Evolutionary conservation across 2,888 invertebrate species (phyloP).

Genomic region (Hirtodrosophila trivittata): DNA sequence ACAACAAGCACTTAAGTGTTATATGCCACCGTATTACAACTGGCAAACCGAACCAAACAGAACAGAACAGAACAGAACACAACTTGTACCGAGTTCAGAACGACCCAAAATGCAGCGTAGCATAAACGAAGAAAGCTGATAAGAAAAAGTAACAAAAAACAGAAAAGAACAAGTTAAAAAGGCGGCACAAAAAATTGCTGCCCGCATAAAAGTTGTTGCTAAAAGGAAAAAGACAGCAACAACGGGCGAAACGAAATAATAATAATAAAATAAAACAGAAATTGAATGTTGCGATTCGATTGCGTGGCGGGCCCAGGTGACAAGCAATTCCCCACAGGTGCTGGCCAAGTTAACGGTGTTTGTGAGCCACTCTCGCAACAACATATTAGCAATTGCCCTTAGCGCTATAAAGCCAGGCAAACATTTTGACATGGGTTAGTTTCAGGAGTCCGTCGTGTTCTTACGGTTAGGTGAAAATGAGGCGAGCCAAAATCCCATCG

Average conservation of each 20-base stretch:
- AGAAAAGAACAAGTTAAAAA: slow-evolving; percentile 33
- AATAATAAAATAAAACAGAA: slow-evolving; percentile 57
- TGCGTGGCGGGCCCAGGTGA: slow-evolving; percentile 64
- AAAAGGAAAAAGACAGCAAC: slow-evolving; percentile 13
- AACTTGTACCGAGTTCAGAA: slow-evolving; percentile 22
- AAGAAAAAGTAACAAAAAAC: slow-evolving; percentile 51
- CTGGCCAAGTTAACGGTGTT: slow-evolving; percentile 31
- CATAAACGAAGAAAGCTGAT: slow-evolving; percentile 78
- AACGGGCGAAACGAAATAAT: slow-evolving; percentile 18
- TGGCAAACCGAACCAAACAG: slow-evolving; percentile 23
- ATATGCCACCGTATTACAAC: slow-evolving; percentile 78
- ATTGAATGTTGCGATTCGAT: slow-evolving; percentile 70
- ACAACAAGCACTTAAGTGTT: slow-evolving; percentile 79
- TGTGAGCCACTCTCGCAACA: slow-evolving; percentile 12
- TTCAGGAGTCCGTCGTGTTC: not conserved
- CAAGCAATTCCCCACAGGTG: slow-evolving; percentile 75
- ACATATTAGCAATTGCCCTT: slow-evolving; percentile 75
- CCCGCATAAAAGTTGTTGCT: slow-evolving; percentile 59
- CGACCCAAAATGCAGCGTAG: slow-evolving; percentile 66
- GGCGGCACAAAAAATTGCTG: slow-evolving; percentile 58
- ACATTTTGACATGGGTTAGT: slow-evolving; percentile 73
- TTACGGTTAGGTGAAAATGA: slow-evolving; percentile 65
- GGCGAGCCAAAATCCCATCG: slow-evolving; percentile 29
- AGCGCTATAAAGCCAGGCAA: slow-evolving; percentile 62
- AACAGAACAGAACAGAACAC: slow-evolving; percentile 10